Evolutionary conservation across 2,888 invertebrate genomes (phyloP), one percentile per base, ranked within the genome.

Genomic region (Urechis unicinctus): DNA sequence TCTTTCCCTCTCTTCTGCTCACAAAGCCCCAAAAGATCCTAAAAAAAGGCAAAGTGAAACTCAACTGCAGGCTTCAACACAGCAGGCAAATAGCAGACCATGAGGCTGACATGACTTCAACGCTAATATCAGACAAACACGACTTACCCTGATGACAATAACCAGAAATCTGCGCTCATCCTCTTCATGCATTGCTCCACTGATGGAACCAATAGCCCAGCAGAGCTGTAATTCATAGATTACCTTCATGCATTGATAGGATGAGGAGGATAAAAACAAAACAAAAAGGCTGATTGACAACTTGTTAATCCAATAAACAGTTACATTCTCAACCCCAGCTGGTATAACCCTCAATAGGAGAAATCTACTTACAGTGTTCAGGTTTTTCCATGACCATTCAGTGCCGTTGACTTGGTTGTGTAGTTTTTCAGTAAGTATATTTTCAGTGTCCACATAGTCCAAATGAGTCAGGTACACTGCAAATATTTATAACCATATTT

Each of bases 361-460:
- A n/a, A 21, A 25, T 13, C 9, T 5, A 65, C 70, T 67, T 58
- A 76, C 75, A 5, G 98, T 97, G 76, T 99, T 99, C 55, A 99
- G 83, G 80, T 98, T 98, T 80, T 97, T 97, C 98, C 98, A 99
- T 6, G 97, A 97, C 91, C 98, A 99, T 79, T 99, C 98, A 30
- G 86, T 85, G 4, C 97, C 97, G 81, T 95, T 95, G 2, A 99
- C 96, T 82, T 98, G 98, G 78, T 95, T 94, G 72, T 93, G 89
- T 28, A 99, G 81, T 77, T 98, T 98, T 70, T 95, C 91, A 56
- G 97, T 97, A 98, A 99, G 98, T 61, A 99, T 96, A 66, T 89
- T 84, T 81, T 98, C 98, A 13, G 98, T 98, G 78, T 99, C 97
- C 54, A 86, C 86, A 78, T 91, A 95, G 81, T 98, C 96, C 78